These are phyloP conservation scores for Notodonta ziczac DNA, from an alignment of 2,888 invertebrate genomes.

Conservation along the genomic window DNA sequence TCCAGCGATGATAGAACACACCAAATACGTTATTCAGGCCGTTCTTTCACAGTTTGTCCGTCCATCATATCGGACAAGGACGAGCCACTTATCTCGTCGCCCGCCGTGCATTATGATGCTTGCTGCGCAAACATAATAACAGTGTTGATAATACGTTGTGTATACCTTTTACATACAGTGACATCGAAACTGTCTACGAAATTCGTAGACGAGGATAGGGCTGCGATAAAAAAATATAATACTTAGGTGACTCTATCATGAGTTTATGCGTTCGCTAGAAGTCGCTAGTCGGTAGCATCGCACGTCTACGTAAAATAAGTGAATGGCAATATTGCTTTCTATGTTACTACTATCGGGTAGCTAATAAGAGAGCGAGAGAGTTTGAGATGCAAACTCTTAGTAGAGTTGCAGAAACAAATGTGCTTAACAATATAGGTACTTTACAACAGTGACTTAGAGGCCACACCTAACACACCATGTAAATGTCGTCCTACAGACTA, in stretches of 20 bases:
- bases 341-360: too few species aligned
- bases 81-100: constrained; percentile 55
- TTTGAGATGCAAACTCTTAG: too few species aligned
- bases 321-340: too few species aligned
- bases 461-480: constrained; percentile 53
- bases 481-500: constrained; percentile 58
- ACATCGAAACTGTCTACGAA: constrained; percentile 1
- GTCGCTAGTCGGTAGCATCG: too few species aligned
- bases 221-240: too few species aligned
- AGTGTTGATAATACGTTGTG: constrained; percentile 23
- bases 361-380: too few species aligned
- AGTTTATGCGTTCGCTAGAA: too few species aligned
- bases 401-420: constrained; percentile 10
- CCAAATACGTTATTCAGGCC: constrained; percentile 49
- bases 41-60: constrained; percentile 51
- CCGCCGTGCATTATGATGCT: constrained; percentile 52
- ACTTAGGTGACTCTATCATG: too few species aligned
- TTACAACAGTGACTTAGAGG: constrained; percentile 31
- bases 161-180: not conserved
- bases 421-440: constrained; percentile 14
- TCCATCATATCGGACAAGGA: constrained; percentile 53
- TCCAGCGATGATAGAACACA: constrained; percentile 38
- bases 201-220: too few species aligned
- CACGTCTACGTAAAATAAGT: too few species aligned
- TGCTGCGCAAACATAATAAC: constrained; percentile 60